These are phyloP conservation scores for Chloroceryle amazona DNA, from an alignment of 2,797 vertebrate species.

Conservation along the genomic window DNA sequence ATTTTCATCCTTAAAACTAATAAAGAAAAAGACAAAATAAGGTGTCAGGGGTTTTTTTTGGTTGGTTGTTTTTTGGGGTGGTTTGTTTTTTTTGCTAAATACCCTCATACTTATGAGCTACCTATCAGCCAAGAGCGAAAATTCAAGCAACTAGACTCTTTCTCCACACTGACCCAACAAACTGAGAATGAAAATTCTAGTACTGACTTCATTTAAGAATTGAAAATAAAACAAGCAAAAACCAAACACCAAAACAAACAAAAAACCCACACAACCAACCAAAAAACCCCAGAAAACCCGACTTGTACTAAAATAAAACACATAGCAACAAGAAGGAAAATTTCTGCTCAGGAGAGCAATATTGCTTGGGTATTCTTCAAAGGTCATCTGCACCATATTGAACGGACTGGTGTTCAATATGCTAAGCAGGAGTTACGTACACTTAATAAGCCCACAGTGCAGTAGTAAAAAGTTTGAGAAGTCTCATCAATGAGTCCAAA, in stretches of 20 bases:
- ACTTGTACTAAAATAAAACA: no score
- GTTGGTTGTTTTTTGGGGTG: no score
- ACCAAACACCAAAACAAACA: not conserved
- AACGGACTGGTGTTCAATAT: not conserved
- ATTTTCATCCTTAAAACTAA: not conserved
- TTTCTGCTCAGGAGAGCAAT: not conserved
- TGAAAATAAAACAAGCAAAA: not conserved
- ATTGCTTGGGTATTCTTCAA: not conserved
- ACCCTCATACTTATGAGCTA: not conserved
- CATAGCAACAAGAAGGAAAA: not conserved
- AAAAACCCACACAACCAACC: not conserved
- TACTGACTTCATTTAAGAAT: not conserved
- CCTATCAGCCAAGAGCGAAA: not conserved
- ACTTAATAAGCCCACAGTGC: not conserved
- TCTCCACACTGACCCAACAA: not conserved
- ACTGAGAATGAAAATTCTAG: not conserved
- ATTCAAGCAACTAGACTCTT: not conserved
- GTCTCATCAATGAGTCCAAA: not conserved
- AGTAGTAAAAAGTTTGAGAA: not conserved
- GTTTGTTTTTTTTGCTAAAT: not conserved
- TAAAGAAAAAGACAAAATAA: not conserved
- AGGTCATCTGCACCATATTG: not conserved
- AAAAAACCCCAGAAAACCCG: not conserved
- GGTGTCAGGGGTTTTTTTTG: not conserved
- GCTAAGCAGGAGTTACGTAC: not conserved